Conservation (phyloP, 2,113 vertebrate genomes). For the Garra rufa region DNA sequence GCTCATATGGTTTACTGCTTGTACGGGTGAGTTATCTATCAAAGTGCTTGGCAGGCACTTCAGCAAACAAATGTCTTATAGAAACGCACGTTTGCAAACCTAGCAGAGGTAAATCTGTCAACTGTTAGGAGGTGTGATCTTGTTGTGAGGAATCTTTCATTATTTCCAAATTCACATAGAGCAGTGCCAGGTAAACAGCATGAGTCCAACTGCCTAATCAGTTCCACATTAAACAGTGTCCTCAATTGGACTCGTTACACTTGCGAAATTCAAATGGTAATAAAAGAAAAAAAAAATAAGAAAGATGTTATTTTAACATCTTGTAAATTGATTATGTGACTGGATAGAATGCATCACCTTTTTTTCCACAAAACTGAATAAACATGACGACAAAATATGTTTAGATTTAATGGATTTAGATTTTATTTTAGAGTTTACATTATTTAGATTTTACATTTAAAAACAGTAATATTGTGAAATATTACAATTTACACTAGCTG, state of each 20-base stretch:
- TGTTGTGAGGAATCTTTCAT: constrained; percentile 1
- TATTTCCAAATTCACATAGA: constrained; percentile 14
- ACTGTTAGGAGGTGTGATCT: constrained; percentile 32
- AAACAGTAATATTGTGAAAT: no score
- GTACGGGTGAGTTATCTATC: constrained; percentile 14
- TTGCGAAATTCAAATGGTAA: neutral
- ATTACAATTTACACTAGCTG: no score
- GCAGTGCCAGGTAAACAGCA: constrained; percentile 26
- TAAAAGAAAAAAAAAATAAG: neutral
- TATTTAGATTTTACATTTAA: no score
- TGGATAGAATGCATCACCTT: neutral
- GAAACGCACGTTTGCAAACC: neutral
- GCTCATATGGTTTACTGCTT: constrained; percentile 34
- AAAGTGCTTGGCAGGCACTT: constrained; percentile 37
- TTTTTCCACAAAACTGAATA: neutral
- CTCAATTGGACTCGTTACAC: neutral
- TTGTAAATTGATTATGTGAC: neutral
- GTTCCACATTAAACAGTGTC: constrained; percentile 5
- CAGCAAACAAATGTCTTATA: constrained; percentile 26
- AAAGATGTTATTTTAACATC: neutral
- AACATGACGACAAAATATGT: neutral
- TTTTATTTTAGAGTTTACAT: no score
- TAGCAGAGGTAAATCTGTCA: constrained; percentile 32
- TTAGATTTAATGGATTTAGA: neutral
- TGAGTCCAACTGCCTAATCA: constrained; percentile 25